These are phyloP conservation scores for Thecocarcelia acutangulata DNA, from an alignment of 2,888 invertebrate species.

Conservation along the genomic window DNA sequence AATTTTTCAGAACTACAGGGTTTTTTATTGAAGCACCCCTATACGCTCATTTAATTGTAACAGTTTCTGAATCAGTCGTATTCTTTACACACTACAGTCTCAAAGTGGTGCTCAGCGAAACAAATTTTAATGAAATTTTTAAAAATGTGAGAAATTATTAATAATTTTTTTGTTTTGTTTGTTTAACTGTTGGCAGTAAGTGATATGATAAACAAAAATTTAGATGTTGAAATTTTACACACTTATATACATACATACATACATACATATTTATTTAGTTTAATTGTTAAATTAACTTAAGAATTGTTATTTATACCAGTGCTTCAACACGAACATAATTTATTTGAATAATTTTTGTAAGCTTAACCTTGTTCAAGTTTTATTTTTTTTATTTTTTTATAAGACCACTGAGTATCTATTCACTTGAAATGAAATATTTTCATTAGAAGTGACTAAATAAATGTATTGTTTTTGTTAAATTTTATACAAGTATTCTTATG, in stretches of 20 bases:
- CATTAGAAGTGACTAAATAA: background rate
- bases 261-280: background rate
- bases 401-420: background rate
- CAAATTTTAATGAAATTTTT: conserved; percentile 47
- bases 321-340: background rate
- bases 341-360: conserved; percentile 6
- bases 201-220: background rate
- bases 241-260: background rate
- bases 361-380: conserved; percentile 30
- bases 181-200: conserved; percentile 6
- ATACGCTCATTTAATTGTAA: background rate
- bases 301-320: conserved; percentile 1
- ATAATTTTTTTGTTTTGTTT: conserved; percentile 16
- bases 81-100: background rate
- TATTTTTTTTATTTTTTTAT: background rate
- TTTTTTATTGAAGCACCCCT: background rate
- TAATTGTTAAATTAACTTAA: conserved; percentile 15
- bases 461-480: too few species aligned
- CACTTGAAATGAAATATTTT: background rate
- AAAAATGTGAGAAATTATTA: conserved; percentile 48
- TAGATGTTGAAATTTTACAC: conserved; percentile 11
- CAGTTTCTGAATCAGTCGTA: conserved; percentile 33
- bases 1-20: background rate
- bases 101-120: background rate
- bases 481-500: too few species aligned